These are phyloP conservation scores for Rhabdophis nuchalis DNA, from an alignment of 2,797 vertebrate genomes.

Conservation along the genomic window DNA sequence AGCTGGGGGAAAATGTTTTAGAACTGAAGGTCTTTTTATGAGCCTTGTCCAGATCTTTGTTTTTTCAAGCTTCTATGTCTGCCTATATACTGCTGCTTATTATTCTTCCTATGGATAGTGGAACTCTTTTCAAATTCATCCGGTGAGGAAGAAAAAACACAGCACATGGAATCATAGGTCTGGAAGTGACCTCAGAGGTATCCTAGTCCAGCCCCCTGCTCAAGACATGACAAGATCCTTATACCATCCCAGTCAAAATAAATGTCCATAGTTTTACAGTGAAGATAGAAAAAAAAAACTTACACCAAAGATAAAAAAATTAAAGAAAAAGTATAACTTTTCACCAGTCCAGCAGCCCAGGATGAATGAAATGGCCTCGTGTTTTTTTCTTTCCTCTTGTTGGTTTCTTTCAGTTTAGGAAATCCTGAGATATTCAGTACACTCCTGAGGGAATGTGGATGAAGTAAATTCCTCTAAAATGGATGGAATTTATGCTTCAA, in stretches of 20 bases:
- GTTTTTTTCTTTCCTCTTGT: not conserved
- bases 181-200: not conserved
- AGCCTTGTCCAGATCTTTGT: not conserved
- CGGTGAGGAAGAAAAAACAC: not conserved
- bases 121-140: not conserved
- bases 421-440: not conserved
- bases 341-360: not conserved
- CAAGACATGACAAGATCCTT: not conserved
- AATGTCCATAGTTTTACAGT: not conserved
- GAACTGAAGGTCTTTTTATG: not conserved
- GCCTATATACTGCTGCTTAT: not conserved
- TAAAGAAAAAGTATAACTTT: not conserved
- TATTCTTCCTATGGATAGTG: not conserved
- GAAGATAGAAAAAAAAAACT: not conserved
- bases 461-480: not conserved
- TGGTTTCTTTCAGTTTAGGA: not conserved
- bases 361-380: not conserved
- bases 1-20: not conserved
- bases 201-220: not conserved
- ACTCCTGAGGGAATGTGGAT: too few species aligned
- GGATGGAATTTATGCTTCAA: not conserved
- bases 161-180: not conserved
- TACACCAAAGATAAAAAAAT: not conserved
- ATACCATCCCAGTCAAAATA: not conserved
- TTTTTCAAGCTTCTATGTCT: not conserved